These are phyloP conservation scores for Bradypus variegatus DNA, from an alignment of 2,797 vertebrate genomes.

Conservation along the genomic window DNA sequence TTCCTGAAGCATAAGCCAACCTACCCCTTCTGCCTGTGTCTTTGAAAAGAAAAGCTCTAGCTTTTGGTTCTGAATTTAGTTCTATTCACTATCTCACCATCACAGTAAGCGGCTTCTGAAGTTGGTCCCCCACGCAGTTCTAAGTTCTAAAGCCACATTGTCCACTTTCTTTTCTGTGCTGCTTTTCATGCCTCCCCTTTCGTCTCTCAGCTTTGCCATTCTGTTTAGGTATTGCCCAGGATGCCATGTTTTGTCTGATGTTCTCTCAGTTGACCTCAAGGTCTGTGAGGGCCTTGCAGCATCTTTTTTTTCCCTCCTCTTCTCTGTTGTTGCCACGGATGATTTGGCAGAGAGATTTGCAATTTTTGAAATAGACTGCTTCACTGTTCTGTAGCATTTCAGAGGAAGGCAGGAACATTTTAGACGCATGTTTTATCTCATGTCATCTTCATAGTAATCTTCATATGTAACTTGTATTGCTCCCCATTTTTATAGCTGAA, in stretches of 20 bases:
- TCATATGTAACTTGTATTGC: neutral
- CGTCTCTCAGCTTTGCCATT: neutral
- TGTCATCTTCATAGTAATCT: neutral
- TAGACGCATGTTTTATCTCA: neutral
- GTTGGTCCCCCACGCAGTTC: constrained; percentile 4
- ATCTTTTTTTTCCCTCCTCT: neutral
- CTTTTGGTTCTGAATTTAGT: constrained; percentile 44
- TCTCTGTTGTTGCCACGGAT: neutral
- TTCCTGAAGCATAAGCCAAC: constrained; percentile 10
- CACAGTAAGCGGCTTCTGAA: constrained; percentile 40
- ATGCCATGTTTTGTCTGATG: neutral
- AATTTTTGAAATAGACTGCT: constrained; percentile 3
- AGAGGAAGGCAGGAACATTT: neutral
- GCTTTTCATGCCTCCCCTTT: neutral
- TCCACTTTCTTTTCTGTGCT: neutral
- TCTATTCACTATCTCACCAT: constrained; percentile 33
- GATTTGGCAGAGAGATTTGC: neutral
- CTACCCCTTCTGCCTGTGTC: neutral
- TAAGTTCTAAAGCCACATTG: constrained; percentile 29
- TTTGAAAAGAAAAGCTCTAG: constrained; percentile 49
- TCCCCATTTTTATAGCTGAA: neutral
- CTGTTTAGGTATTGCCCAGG: neutral
- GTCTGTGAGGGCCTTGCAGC: neutral
- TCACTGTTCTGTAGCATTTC: neutral
- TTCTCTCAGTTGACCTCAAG: neutral